Evolutionary conservation across 2,113 vertebrate genomes (phyloP).

Genomic region (Romanogobio albipinnatus): DNA sequence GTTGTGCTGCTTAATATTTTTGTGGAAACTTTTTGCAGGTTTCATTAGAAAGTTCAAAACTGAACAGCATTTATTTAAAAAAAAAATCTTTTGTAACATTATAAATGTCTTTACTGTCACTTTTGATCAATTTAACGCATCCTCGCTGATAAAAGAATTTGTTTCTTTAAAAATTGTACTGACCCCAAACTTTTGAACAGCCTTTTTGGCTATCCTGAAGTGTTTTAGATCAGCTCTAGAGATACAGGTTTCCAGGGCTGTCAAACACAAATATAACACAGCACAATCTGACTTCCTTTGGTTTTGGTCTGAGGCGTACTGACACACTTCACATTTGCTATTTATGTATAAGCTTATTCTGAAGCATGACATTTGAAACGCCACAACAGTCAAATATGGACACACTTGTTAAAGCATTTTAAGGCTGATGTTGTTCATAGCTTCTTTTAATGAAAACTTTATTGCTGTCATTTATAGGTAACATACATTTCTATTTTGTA

Average conservation of each 20-base stretch:
- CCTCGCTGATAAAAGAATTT: background rate
- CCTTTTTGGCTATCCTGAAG: background rate
- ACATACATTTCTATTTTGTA: slow-evolving; percentile 48
- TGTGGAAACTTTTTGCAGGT: background rate
- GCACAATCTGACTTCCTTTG: slow-evolving; percentile 37
- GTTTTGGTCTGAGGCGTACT: background rate
- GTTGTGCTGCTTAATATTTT: background rate
- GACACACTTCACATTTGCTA: background rate
- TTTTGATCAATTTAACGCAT: background rate
- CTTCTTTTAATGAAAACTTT: slow-evolving; percentile 15
- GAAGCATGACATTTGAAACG: background rate
- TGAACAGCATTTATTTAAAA: background rate
- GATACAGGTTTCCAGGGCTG: background rate
- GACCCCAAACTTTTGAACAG: background rate
- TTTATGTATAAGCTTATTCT: background rate
- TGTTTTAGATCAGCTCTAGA: background rate
- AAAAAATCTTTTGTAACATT: background rate
- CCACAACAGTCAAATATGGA: background rate
- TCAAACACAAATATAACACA: background rate
- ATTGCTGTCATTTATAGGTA: slow-evolving; percentile 36
- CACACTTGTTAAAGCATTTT: slow-evolving; percentile 19
- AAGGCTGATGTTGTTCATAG: slow-evolving; percentile 26
- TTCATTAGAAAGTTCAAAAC: background rate
- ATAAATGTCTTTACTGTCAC: background rate
- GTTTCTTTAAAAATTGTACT: background rate